Conservation (phyloP, 2,888 invertebrate genomes). For the Galeopsomyia nigrocyanea region DNA sequence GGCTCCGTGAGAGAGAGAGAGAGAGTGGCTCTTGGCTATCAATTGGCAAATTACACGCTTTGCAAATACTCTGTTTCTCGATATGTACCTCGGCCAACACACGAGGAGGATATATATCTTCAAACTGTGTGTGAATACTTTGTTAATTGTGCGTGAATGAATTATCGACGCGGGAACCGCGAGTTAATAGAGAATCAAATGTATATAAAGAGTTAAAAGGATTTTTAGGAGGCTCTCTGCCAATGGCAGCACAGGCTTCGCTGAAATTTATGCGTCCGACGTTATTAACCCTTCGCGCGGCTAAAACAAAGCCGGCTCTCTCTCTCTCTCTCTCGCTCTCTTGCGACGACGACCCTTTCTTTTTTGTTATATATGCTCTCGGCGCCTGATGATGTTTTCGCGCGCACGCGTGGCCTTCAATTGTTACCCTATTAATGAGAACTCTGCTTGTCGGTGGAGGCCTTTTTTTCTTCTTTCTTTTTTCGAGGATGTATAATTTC, state of each 20-base stretch:
- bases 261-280: conserved; percentile 65
- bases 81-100: conserved; percentile 36
- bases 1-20: background rate
- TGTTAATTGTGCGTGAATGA: background rate
- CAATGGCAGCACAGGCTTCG: background rate
- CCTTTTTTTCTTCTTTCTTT: conserved; percentile 3
- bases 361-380: background rate
- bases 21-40: conserved; percentile 14
- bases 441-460: conserved; percentile 7
- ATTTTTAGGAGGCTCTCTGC: conserved; percentile 20
- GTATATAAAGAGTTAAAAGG: conserved; percentile 20
- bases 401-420: conserved; percentile 9
- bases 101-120: too few relatives aligned
- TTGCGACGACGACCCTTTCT: background rate
- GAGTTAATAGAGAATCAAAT: conserved; percentile 13
- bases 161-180: background rate
- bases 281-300: conserved; percentile 62
- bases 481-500: conserved; percentile 28
- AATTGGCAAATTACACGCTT: conserved; percentile 24
- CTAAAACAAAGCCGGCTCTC: conserved; percentile 62
- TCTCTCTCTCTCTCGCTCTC: background rate
- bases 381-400: conserved; percentile 27
- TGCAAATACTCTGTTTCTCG: conserved; percentile 15
- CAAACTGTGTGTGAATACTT: too few relatives aligned
- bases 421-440: conserved; percentile 47